Evolutionary conservation across 2,113 vertebrate species (phyloP).

Genomic region (Crotalus tigris): DNA sequence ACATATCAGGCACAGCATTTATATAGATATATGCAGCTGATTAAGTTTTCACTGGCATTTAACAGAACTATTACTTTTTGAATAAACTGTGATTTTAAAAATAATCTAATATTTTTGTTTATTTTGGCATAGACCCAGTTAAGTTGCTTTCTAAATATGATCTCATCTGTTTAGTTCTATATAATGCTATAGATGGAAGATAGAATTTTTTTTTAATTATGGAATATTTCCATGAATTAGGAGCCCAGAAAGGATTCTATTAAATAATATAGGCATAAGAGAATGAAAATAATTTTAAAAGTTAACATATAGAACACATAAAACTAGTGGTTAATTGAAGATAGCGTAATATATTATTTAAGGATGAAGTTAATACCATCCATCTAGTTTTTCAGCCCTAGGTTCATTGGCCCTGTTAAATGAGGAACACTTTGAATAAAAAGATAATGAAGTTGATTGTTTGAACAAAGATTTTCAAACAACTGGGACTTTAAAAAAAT

Average conservation of each 20-base stretch:
- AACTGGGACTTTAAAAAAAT: background rate
- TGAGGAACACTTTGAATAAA: background rate
- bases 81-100: background rate
- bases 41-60: background rate
- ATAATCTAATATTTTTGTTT: background rate
- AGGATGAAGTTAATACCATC: background rate
- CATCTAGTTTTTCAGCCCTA: background rate
- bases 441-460: background rate
- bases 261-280: background rate
- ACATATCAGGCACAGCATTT: conserved; percentile 13
- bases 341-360: background rate
- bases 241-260: background rate
- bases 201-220: background rate
- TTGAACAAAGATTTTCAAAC: background rate
- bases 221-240: background rate
- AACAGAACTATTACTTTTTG: conserved; percentile 21
- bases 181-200: background rate
- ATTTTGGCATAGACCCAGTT: conserved; percentile 24
- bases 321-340: background rate
- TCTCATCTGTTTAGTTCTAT: conserved; percentile 34
- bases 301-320: background rate
- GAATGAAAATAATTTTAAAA: background rate
- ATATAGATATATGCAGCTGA: conserved; percentile 24
- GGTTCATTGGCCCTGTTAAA: background rate
- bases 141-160: conserved; percentile 33